phyloP scores from a whole-genome alignment of 2,797 vertebrate genomes.

The Cottoperca gobio region DNA sequence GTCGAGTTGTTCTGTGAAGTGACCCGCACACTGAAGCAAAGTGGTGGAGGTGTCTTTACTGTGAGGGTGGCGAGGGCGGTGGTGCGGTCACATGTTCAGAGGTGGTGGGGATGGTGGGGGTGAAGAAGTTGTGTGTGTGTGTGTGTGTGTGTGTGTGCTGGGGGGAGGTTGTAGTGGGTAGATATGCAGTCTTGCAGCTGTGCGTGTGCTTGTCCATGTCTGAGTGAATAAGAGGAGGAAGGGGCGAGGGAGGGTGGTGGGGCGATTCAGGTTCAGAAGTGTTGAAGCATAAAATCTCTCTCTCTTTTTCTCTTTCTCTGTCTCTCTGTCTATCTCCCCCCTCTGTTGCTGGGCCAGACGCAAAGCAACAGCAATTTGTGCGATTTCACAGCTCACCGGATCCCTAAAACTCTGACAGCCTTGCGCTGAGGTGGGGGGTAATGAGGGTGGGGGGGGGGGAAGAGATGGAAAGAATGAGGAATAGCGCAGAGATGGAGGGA shows the following conservation, averaged over 20 bases:
- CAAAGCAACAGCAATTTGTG: slow-evolving; percentile 89
- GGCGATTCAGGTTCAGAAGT: slow-evolving; percentile 80
- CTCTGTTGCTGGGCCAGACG: slow-evolving; percentile 81
- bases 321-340: slow-evolving; percentile 68
- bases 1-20: slow-evolving; percentile 81
- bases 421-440: slow-evolving; percentile 62
- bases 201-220: slow-evolving; percentile 74
- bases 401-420: slow-evolving; percentile 87
- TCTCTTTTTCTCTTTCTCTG: slow-evolving; percentile 44
- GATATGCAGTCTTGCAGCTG: slow-evolving; percentile 75
- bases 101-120: slow-evolving; percentile 57
- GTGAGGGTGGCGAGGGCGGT: slow-evolving; percentile 59
- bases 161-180: slow-evolving; percentile 45
- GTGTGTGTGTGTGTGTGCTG: slow-evolving; percentile 20
- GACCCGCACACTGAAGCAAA: slow-evolving; percentile 83
- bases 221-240: slow-evolving; percentile 72
- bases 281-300: slow-evolving; percentile 86
- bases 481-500: slow-evolving; percentile 40
- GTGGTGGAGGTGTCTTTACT: slow-evolving; percentile 82
- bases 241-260: slow-evolving; percentile 41
- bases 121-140: slow-evolving; percentile 24
- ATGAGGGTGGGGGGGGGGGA: slow-evolving; percentile 46
- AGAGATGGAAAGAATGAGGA: slow-evolving; percentile 46
- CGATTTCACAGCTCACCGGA: slow-evolving; percentile 87
- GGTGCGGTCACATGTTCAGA: slow-evolving; percentile 65